phyloP scores from a whole-genome alignment of 1,140 invertebrate genomes.

The Temnothorax nylanderi region DNA sequence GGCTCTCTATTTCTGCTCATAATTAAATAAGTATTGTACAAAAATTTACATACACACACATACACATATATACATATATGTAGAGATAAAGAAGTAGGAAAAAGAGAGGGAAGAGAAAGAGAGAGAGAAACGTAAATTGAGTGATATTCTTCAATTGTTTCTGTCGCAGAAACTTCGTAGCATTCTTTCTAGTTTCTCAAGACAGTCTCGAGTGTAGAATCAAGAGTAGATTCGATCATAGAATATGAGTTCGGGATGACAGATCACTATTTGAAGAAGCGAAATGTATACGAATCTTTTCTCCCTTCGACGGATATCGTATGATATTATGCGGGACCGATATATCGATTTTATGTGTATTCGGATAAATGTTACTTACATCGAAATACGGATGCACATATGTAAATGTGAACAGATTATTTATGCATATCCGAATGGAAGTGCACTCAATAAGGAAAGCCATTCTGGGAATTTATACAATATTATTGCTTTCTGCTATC shows the following conservation, averaged over 20 bases:
- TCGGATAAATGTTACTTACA: slow-evolving; percentile 23
- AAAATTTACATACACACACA: background rate
- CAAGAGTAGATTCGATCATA: background rate
- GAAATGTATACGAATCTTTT: slow-evolving; percentile 23
- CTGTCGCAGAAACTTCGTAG: background rate
- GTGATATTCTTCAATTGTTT: slow-evolving; percentile 7
- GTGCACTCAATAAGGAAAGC: background rate
- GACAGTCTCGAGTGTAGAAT: slow-evolving; percentile 16
- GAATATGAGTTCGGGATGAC: slow-evolving; percentile 11
- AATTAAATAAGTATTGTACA: too few species aligned
- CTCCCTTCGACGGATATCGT: slow-evolving; percentile 8
- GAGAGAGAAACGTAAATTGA: slow-evolving; percentile 8
- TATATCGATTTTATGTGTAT: slow-evolving; percentile 39
- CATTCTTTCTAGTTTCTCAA: background rate
- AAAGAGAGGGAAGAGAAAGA: background rate
- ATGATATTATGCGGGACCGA: slow-evolving; percentile 11
- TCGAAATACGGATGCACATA: background rate
- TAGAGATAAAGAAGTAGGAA: background rate
- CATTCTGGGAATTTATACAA: slow-evolving; percentile 25
- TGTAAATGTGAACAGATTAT: slow-evolving; percentile 36
- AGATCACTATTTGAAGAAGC: slow-evolving; percentile 12
- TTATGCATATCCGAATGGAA: background rate
- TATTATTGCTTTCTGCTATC: slow-evolving; percentile 21
- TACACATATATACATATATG: too few species aligned
- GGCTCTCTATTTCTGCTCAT: too few species aligned